These are phyloP conservation scores for Hippoglossus stenolepis DNA, from an alignment of 2,113 vertebrate species.

Conservation along the genomic window DNA sequence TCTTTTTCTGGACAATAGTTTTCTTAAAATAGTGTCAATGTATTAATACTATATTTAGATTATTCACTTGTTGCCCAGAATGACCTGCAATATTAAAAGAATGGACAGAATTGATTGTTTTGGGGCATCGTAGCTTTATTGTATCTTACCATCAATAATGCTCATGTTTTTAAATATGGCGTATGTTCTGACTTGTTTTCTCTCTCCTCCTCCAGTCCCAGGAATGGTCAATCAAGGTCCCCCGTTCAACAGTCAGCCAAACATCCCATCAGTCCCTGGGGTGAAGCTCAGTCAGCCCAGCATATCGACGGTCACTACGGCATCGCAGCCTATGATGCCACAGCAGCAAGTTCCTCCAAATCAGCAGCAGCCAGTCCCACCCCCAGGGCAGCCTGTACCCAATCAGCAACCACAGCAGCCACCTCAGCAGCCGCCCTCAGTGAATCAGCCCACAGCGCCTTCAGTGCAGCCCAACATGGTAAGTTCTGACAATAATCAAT, in stretches of 20 bases:
- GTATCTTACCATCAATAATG: neutral
- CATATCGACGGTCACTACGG: slow-evolving; percentile 86
- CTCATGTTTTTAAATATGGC: neutral
- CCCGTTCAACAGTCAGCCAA: slow-evolving; percentile 80
- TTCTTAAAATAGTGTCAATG: neutral
- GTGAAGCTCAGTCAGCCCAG: slow-evolving; percentile 84
- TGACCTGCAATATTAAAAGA: neutral
- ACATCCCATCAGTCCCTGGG: slow-evolving; percentile 57
- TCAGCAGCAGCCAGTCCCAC: slow-evolving; percentile 70
- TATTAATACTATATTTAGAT: neutral
- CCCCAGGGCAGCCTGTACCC: slow-evolving; percentile 67
- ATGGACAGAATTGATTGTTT: neutral
- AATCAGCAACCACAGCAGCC: slow-evolving; percentile 74
- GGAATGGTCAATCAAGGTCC: slow-evolving; percentile 72
- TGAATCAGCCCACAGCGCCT: slow-evolving; percentile 67
- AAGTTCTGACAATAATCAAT: neutral
- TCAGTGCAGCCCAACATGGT: slow-evolving; percentile 79
- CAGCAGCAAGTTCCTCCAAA: slow-evolving; percentile 77
- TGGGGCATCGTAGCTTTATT: neutral
- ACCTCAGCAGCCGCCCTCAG: slow-evolving; percentile 64
- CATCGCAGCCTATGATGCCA: slow-evolving; percentile 75
- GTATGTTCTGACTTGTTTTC: neutral
- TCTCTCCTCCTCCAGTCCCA: slow-evolving; percentile 55
- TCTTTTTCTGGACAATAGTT: neutral
- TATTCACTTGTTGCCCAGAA: neutral